These are phyloP conservation scores for Drusus annulatus DNA, from an alignment of 1,140 invertebrate species.

Conservation along the genomic window DNA sequence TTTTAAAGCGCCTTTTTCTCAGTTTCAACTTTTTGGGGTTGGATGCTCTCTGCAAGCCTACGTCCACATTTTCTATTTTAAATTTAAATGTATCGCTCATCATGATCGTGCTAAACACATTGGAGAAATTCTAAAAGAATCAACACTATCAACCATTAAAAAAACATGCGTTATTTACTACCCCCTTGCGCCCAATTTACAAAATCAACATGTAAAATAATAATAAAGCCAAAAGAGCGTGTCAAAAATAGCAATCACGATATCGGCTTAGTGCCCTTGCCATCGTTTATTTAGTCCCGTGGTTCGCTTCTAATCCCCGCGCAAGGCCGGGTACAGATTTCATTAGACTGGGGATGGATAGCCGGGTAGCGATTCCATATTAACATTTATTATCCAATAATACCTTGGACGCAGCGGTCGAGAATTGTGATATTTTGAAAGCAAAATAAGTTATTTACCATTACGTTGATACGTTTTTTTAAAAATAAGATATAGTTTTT, in stretches of 20 bases:
- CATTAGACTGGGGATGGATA: constrained; percentile 52
- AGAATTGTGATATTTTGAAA: not conserved
- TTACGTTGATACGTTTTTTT: no score
- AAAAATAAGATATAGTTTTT: no score
- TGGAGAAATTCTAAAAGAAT: no score
- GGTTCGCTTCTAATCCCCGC: constrained; percentile 6
- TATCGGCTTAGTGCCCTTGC: not conserved
- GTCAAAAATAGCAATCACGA: constrained; percentile 28
- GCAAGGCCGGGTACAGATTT: constrained; percentile 51
- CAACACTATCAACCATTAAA: no score
- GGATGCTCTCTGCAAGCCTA: no score
- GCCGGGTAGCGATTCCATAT: constrained; percentile 54
- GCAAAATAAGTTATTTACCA: no score
- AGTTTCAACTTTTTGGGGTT: no score
- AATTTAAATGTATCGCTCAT: no score
- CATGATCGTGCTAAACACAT: no score
- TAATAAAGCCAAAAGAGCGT: not conserved
- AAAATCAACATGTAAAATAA: not conserved
- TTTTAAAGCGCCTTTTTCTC: no score
- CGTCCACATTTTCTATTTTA: no score
- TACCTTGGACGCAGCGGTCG: constrained; percentile 18
- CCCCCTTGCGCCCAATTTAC: not conserved
- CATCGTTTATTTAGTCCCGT: not conserved
- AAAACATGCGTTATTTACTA: no score
- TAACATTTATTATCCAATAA: constrained; percentile 58